Conservation (phyloP, 2,797 vertebrate genomes). For the Labeo calbasu region DNA sequence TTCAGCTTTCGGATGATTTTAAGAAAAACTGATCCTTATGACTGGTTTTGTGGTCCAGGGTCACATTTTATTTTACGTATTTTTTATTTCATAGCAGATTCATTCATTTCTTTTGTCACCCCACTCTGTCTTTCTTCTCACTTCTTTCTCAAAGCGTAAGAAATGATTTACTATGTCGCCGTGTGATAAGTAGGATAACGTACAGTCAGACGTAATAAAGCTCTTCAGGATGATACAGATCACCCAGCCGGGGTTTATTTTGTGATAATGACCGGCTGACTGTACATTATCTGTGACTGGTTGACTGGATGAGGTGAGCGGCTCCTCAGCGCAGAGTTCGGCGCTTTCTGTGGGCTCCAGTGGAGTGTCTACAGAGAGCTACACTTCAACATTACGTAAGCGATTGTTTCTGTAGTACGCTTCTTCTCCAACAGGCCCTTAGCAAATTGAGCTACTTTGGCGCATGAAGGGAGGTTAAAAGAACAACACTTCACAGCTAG, state of each 20-base stretch:
- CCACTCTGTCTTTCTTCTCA: neutral
- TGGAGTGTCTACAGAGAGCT: conserved; percentile 51
- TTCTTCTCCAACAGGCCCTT: conserved; percentile 63
- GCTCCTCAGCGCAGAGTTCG: conserved; percentile 1
- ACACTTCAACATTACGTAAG: conserved; percentile 64
- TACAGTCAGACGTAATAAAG: neutral
- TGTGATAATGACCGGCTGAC: conserved; percentile 7
- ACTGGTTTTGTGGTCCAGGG: too few relatives aligned
- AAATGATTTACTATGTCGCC: neutral
- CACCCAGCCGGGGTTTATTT: conserved; percentile 12
- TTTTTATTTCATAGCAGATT: neutral
- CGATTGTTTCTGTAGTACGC: conserved; percentile 66
- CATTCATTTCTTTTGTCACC: neutral
- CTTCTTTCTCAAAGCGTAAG: neutral
- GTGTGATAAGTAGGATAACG: neutral
- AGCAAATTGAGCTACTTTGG: conserved; percentile 61
- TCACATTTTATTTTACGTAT: too few relatives aligned
- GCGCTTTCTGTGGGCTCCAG: conserved; percentile 40
- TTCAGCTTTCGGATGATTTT: too few relatives aligned
- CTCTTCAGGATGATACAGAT: conserved; percentile 24
- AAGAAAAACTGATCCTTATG: too few relatives aligned
- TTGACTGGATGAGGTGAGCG: neutral
- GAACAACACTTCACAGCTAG: conserved; percentile 61
- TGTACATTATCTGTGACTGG: conserved; percentile 20
- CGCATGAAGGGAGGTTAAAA: conserved; percentile 59